phyloP scores from a whole-genome alignment of 2,797 vertebrate species.

The Myiothlypis chrysogaster region DNA sequence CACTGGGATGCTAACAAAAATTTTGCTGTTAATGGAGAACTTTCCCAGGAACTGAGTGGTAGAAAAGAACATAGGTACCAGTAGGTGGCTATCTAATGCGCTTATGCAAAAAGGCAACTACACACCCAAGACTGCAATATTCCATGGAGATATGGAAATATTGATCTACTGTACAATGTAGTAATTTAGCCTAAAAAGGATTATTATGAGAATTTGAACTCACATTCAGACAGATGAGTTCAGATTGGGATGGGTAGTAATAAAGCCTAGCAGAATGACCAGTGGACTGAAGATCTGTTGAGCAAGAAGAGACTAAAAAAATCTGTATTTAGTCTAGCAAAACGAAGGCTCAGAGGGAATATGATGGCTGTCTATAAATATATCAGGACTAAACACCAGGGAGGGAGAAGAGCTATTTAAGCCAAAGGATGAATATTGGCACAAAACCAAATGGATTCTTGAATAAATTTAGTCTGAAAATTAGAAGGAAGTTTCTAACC shows the following conservation, averaged over 20 bases:
- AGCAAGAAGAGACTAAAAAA: not conserved
- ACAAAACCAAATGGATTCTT: conserved; percentile 25
- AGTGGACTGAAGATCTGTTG: not conserved
- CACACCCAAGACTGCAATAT: not conserved
- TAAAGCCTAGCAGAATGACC: not conserved
- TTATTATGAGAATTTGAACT: not conserved
- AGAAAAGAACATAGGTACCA: not conserved
- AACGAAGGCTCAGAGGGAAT: conserved; percentile 41
- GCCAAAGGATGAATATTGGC: conserved; percentile 17
- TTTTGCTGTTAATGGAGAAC: not conserved
- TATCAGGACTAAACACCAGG: conserved; percentile 20
- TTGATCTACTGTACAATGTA: not conserved
- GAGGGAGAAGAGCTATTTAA: conserved; percentile 43
- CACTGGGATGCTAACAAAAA: not conserved
- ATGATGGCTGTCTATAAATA: conserved; percentile 58
- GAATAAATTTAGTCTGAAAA: conserved; percentile 27
- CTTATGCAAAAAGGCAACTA: not conserved
- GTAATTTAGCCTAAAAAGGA: not conserved
- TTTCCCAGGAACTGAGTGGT: not conserved
- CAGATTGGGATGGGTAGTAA: not conserved
- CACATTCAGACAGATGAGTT: not conserved
- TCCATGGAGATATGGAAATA: not conserved
- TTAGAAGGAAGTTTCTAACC: conserved; percentile 7
- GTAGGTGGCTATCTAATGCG: not conserved
- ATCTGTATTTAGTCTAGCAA: conserved; percentile 18